These are phyloP conservation scores for Agrypnus murinus DNA, from an alignment of 2,888 invertebrate species.

Conservation along the genomic window DNA sequence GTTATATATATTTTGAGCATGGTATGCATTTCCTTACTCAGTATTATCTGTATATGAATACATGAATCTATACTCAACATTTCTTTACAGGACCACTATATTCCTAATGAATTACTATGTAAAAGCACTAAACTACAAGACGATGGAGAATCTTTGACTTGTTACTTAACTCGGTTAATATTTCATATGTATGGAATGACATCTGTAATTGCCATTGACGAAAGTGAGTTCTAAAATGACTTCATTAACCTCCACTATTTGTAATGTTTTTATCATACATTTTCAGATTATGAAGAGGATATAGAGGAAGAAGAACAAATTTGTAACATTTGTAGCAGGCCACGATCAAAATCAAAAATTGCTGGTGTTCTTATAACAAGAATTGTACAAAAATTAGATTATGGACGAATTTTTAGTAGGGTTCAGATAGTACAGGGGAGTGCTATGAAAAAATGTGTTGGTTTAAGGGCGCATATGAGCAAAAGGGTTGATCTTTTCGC, in stretches of 20 bases:
- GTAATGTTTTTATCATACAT: no score
- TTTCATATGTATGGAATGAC: slow-evolving; percentile 63
- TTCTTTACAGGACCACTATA: slow-evolving; percentile 59
- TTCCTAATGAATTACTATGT: slow-evolving; percentile 64
- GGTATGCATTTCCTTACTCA: no score
- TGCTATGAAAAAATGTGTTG: slow-evolving; percentile 62
- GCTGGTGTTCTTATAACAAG: slow-evolving; percentile 65
- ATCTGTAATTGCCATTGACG: slow-evolving; percentile 65
- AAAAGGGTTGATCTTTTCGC: slow-evolving; percentile 66
- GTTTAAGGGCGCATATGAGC: slow-evolving; percentile 62
- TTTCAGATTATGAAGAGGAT: slow-evolving; percentile 18
- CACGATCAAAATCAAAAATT: slow-evolving; percentile 49
- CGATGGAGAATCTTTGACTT: slow-evolving; percentile 63
- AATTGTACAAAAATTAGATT: slow-evolving; percentile 61
- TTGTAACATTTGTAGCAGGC: no score
- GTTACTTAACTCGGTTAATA: slow-evolving; percentile 60
- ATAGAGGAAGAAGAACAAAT: slow-evolving; percentile 20
- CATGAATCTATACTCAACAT: no score
- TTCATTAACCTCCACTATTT: no score
- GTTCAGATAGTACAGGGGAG: slow-evolving; percentile 64
- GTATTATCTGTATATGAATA: no score
- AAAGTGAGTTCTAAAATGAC: no score
- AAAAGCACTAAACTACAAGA: slow-evolving; percentile 63
- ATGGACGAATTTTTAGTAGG: slow-evolving; percentile 65
- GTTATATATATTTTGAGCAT: no score